These are phyloP conservation scores for Zaprionus vittiger DNA, from an alignment of 1,140 invertebrate species.

Conservation along the genomic window DNA sequence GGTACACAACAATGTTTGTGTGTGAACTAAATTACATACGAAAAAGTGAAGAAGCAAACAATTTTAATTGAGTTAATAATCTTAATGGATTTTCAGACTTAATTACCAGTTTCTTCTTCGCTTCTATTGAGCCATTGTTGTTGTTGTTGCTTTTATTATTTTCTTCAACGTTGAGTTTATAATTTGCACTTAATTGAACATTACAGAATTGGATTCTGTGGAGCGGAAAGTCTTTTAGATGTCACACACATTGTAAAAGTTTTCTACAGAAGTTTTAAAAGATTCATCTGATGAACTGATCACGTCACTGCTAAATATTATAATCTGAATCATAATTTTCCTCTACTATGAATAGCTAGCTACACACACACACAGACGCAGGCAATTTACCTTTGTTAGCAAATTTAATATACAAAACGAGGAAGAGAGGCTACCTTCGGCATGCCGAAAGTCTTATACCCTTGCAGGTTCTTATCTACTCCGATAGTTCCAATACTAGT, in stretches of 20 bases:
- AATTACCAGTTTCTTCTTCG: slow-evolving; percentile 53
- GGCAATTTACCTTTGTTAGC: background rate
- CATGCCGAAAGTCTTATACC: no score
- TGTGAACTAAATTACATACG: slow-evolving; percentile 61
- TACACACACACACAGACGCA: background rate
- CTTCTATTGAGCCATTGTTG: slow-evolving; percentile 34
- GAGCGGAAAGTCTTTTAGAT: background rate
- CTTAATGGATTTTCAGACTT: slow-evolving; percentile 72
- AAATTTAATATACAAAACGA: slow-evolving; percentile 7
- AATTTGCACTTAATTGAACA: background rate
- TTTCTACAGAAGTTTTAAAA: background rate
- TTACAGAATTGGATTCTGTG: background rate
- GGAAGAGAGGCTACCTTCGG: no score
- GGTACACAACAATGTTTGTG: slow-evolving; percentile 1
- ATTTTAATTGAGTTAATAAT: slow-evolving; percentile 76
- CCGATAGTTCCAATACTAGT: no score
- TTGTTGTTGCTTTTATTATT: slow-evolving; percentile 8
- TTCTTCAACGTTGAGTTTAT: slow-evolving; percentile 1
- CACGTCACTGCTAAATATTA: slow-evolving; percentile 12
- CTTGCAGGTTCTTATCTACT: no score
- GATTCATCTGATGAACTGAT: background rate
- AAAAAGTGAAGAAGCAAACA: slow-evolving; percentile 60
- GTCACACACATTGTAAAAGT: background rate
- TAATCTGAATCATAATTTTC: background rate
- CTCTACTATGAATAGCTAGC: background rate